These are phyloP conservation scores for Caerostris darwini DNA, from an alignment of 1,140 invertebrate species.

Conservation along the genomic window DNA sequence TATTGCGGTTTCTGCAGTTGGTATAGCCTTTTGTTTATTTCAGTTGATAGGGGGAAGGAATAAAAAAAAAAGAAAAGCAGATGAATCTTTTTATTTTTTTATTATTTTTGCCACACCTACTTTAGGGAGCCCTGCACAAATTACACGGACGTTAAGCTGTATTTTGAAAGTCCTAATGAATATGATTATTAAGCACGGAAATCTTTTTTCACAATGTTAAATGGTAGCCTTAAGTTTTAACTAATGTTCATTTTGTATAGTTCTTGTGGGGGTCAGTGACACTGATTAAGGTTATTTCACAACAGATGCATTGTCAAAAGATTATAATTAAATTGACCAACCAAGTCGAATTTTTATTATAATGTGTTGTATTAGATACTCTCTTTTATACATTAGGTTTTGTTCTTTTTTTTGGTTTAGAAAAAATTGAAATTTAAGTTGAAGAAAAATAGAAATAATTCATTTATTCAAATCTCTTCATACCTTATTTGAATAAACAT, in stretches of 20 bases:
- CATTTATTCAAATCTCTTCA: no score
- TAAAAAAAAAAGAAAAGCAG: neutral
- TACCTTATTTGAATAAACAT: no score
- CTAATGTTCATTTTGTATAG: neutral
- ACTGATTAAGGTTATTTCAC: neutral
- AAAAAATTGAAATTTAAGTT: no score
- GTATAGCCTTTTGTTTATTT: slow-evolving; percentile 12
- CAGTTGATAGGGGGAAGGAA: neutral
- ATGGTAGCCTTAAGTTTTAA: neutral
- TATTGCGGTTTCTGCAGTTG: slow-evolving; percentile 16
- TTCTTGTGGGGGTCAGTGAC: neutral
- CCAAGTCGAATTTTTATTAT: neutral
- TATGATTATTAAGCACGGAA: neutral
- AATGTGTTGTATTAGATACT: no score
- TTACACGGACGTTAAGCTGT: neutral
- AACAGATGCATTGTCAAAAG: neutral
- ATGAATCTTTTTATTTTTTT: slow-evolving; percentile 2
- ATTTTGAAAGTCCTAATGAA: neutral
- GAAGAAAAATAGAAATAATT: no score
- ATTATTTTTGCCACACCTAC: neutral
- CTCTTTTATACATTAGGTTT: no score
- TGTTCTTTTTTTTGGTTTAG: no score
- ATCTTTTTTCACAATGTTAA: neutral
- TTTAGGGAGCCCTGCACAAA: slow-evolving; percentile 14
- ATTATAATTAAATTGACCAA: neutral